Conservation (phyloP, 2,888 invertebrate genomes). For the Stenurella melanura region DNA sequence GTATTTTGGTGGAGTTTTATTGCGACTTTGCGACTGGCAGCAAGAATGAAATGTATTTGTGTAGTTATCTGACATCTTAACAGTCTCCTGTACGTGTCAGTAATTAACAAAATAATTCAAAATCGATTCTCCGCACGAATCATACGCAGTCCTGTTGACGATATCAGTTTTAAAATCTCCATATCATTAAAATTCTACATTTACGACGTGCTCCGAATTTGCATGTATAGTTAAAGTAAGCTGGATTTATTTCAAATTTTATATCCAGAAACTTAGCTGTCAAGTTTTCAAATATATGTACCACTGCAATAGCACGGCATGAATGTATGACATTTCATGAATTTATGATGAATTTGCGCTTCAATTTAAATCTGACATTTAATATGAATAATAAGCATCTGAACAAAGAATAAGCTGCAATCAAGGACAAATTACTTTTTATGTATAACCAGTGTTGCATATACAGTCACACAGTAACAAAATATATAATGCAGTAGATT, state of each 20-base stretch:
- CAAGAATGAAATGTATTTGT: too few relatives aligned
- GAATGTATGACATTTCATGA: constrained; percentile 8
- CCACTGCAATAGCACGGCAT: constrained; percentile 8
- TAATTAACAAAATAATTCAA: too few relatives aligned
- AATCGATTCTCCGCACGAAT: background rate
- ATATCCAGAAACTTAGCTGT: constrained; percentile 10
- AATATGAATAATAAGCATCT: background rate
- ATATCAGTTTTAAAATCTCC: background rate
- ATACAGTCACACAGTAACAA: too few relatives aligned
- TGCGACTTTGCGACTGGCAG: too few relatives aligned
- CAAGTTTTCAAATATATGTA: constrained; percentile 17
- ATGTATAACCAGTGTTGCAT: too few relatives aligned
- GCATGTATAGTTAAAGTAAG: constrained; percentile 8
- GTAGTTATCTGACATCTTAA: too few relatives aligned
- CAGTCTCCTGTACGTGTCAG: too few relatives aligned
- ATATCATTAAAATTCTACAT: background rate
- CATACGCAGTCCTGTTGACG: background rate
- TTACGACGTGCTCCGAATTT: background rate
- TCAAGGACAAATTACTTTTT: background rate
- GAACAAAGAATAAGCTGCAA: background rate
- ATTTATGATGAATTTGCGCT: background rate
- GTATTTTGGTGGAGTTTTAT: too few relatives aligned
- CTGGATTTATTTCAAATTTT: constrained; percentile 8
- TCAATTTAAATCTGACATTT: background rate
- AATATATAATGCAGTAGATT: too few relatives aligned